Evolutionary conservation across 2,797 vertebrate genomes (phyloP).

Genomic region (Poeciliopsis paucimaculata): DNA sequence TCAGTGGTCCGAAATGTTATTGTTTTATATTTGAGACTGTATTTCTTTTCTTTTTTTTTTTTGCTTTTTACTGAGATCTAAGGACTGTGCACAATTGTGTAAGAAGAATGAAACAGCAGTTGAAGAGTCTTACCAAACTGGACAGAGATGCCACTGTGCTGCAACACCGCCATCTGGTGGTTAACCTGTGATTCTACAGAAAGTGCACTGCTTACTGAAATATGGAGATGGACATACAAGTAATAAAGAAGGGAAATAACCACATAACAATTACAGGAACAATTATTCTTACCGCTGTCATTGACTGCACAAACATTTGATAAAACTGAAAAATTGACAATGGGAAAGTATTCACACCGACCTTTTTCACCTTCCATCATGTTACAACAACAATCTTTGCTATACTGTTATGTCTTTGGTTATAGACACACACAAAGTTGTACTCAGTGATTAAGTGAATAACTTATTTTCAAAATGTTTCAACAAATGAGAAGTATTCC

Average conservation of each 20-base stretch:
- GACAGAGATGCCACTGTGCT: slow-evolving; percentile 22
- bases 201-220: slow-evolving; percentile 18
- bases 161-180: slow-evolving; percentile 69
- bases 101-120: slow-evolving; percentile 11
- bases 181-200: slow-evolving; percentile 1
- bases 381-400: not conserved
- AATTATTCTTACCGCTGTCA: not conserved
- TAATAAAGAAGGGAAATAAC: slow-evolving; percentile 31
- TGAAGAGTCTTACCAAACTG: not conserved
- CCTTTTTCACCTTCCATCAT: not conserved
- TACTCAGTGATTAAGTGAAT: not conserved
- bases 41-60: too few relatives aligned
- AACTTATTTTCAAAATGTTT: not conserved
- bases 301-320: not conserved
- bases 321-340: not conserved
- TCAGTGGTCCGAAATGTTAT: slow-evolving; percentile 22
- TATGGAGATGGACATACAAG: slow-evolving; percentile 4
- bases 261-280: not conserved
- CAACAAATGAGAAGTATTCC: not conserved
- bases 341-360: not conserved
- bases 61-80: slow-evolving; percentile 34
- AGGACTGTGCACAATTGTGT: slow-evolving; percentile 37
- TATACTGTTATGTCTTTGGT: not conserved
- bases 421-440: not conserved
- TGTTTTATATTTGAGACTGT: slow-evolving; percentile 40